phyloP scores from a whole-genome alignment of 1,140 invertebrate species.

The Sinonovacula constricta region DNA sequence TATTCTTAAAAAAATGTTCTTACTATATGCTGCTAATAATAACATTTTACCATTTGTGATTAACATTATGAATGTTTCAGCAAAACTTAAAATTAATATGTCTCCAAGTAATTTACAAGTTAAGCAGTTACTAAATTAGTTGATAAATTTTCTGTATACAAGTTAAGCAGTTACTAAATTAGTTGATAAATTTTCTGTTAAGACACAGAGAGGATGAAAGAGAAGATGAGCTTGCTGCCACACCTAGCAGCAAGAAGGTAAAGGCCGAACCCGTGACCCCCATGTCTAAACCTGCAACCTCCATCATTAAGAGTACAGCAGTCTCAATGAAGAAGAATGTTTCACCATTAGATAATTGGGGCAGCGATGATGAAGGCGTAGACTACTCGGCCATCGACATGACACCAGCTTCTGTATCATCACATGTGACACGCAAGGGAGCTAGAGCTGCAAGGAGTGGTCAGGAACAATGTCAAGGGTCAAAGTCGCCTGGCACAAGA shows the following conservation, averaged over 20 bases:
- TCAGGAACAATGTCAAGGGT: too few relatives aligned
- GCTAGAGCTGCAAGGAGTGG: too few relatives aligned
- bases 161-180: too few relatives aligned
- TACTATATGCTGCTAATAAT: too few relatives aligned
- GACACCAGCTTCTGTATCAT: conserved; percentile 6
- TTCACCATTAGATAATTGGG: too few relatives aligned
- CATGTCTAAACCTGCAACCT: neutral
- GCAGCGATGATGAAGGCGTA: conserved; percentile 31
- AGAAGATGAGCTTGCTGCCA: conserved; percentile 5
- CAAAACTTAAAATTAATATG: too few relatives aligned
- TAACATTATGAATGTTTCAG: too few relatives aligned
- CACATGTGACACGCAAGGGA: neutral
- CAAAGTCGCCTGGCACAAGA: conserved; percentile 31
- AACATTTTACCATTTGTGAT: too few relatives aligned
- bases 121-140: too few relatives aligned
- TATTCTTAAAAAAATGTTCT: too few relatives aligned
- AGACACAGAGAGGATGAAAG: neutral
- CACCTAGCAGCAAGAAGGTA: conserved; percentile 3
- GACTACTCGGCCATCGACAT: conserved; percentile 24
- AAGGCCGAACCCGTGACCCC: conserved; percentile 34
- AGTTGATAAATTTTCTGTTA: conserved; percentile 1
- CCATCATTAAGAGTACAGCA: neutral
- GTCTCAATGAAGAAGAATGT: neutral
- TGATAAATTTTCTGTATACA: too few relatives aligned
- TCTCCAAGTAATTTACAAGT: too few relatives aligned